Base-by-base conservation (phyloP, 2,113 vertebrate genomes). In the Thalassarche chlororhynchos region DNA sequence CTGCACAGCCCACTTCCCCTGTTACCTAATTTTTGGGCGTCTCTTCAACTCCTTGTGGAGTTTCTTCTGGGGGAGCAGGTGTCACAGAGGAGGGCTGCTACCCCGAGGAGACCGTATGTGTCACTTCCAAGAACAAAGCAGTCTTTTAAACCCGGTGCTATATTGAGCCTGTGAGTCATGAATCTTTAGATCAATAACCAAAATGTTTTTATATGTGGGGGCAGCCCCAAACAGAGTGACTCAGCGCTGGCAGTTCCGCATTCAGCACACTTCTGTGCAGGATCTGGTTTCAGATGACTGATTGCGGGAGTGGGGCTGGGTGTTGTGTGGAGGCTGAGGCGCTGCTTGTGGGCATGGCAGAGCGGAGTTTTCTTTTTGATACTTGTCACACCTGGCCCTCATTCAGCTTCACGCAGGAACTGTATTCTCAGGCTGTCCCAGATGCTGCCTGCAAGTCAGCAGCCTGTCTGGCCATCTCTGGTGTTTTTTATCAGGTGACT, bases 141-240 rank as follows among this genome's bases (percentile, higher is more conserved):
- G 54, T 69, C 89, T 91, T 94, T 93, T 83, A 89, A 87, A 84
- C 34, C 47, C 46, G 14, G 62, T 1, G 2, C 89, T 96, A 85
- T 83, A 91, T 29, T 83, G 62, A 94, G 91, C 58, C 71, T 51
- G 10, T 95, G 97, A 97, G 62, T 97, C 95, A 97, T 12, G 58
- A 87, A 72, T 93, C 94, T 96, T 95, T 83, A 94, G 89, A 96
- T 96, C 96, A 96, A 96, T 96, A 96, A 93, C 70, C 78, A 93
- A 87, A 95, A 96, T 94, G 86, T 87, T 96, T 96, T 95, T 79
- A 46, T 93, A 82, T 19, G 74, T 80, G 95, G 74, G 95, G 95
- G 93, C 95, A 97, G 94, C 93, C 97, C 97, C 96, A 97, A 95
- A 96, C 24, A 95, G 87, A 57, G 84, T 96, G 95, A 97, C 75